Evolutionary conservation across 2,113 vertebrate genomes (phyloP).

Genomic region (Colius striatus): DNA sequence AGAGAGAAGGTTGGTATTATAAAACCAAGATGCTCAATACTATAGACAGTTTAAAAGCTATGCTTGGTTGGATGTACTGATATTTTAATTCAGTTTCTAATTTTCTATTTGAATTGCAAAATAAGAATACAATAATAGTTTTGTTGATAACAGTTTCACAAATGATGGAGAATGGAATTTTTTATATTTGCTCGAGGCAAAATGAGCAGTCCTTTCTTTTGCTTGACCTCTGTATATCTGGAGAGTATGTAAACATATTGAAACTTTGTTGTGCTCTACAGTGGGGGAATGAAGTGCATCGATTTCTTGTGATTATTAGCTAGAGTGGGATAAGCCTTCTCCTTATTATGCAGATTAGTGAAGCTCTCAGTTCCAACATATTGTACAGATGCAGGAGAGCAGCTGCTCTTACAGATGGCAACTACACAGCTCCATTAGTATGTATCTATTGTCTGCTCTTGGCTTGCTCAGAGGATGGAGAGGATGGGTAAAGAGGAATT

Average conservation of each 20-base stretch:
- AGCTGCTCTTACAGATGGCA: constrained; percentile 99
- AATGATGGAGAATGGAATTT: constrained; percentile 65
- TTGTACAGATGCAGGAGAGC: constrained; percentile 99
- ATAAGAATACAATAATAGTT: constrained; percentile 20
- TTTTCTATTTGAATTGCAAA: constrained; percentile 31
- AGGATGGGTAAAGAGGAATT: constrained; percentile 88
- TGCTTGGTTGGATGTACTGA: constrained; percentile 24
- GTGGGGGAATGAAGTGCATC: constrained; percentile 98
- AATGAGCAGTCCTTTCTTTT: constrained; percentile 82
- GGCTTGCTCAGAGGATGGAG: constrained; percentile 89
- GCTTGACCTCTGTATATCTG: constrained; percentile 83
- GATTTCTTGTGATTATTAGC: constrained; percentile 99
- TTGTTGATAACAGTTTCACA: constrained; percentile 79
- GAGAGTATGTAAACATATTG: constrained; percentile 79
- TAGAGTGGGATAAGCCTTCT: constrained; percentile 98
- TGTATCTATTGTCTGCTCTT: constrained; percentile 99
- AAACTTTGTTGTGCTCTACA: constrained; percentile 83
- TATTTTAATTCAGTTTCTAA: constrained; percentile 21
- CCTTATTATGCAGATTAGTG: constrained; percentile 99
- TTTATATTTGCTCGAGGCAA: constrained; percentile 76
- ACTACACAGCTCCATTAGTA: constrained; percentile 99
- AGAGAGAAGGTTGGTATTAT: not conserved
- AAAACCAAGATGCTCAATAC: constrained; percentile 27
- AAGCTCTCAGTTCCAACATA: constrained; percentile 97
- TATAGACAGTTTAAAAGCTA: constrained; percentile 36